Base-by-base conservation (phyloP, 2,888 invertebrate species). In the Choristoneura rosaceana region DNA sequence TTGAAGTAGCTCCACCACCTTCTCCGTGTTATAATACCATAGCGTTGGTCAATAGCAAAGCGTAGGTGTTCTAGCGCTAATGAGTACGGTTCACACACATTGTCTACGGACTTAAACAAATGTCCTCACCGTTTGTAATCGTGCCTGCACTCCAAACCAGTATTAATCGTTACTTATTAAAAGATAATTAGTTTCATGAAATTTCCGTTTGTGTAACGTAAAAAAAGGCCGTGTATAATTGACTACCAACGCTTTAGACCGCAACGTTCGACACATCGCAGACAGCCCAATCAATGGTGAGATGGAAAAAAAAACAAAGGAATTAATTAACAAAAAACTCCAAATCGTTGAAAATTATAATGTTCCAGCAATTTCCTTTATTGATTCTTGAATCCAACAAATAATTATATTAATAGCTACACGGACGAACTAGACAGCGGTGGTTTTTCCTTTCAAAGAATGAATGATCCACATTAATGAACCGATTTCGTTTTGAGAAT, bases 81-180 rank as follows among this genome's bases (percentile, higher is more conserved):
- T 86, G 86, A 86, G 84, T 73, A 79, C 77, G 76, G 83, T 85
- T 86, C 86, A 86, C 86, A 86, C 86, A 83, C 81, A 80, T 80
- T 83, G 82, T 83, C 79, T 76, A 38, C 17, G 9, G 43, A 41
- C 65, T 69, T 47, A 50, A 58, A 73, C 59, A 64, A 73, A 73
- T 71, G 73, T 73, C 63, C 62, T 64, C 68, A 62, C 60, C 64
- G 66, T 67, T 43, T 55, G 70, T 66, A 71, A 71, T 63, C 59
- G 66, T 61, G 43, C 66, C 15, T 33, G 50, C 50, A 47, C 59
- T 45, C 69, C 58, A 38, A 55, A 41, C 59, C 64, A 59, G 14
- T 70, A 60, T 64, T 70, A 70, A 70, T 64, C 38, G 58, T 25
- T 65, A 65, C 59, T 59, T 59, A 59, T 33, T 59, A 55, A 55